These are phyloP conservation scores for Entosphenus tridentatus DNA, from an alignment of 2,113 vertebrate species.

Conservation along the genomic window DNA sequence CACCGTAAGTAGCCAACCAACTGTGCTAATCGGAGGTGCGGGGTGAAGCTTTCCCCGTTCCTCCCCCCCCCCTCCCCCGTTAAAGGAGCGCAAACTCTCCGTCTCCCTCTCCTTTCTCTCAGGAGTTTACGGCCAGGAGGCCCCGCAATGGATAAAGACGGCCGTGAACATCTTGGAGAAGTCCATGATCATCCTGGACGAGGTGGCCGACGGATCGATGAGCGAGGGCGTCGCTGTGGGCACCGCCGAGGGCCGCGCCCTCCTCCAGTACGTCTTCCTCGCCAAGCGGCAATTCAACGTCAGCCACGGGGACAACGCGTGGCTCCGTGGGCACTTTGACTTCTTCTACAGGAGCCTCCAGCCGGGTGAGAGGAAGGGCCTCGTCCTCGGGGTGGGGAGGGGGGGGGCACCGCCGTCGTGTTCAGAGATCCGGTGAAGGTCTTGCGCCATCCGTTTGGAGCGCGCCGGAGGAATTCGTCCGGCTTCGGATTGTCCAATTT, in stretches of 20 bases:
- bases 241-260: conserved; percentile 71
- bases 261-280: conserved; percentile 90
- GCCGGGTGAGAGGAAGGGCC: conserved; percentile 32
- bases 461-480: no score
- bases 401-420: no score
- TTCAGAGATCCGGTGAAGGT: no score
- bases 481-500: no score
- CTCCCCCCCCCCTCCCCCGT: no score
- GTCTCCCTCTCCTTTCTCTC: no score
- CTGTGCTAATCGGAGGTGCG: no score
- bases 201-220: conserved; percentile 71
- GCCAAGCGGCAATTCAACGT: conserved; percentile 80
- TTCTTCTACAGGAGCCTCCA: conserved; percentile 84
- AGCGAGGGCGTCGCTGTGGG: conserved; percentile 92
- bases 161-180: conserved; percentile 86
- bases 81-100: no score
- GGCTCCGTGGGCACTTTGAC: conserved; percentile 82
- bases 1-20: no score
- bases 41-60: no score
- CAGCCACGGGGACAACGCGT: conserved; percentile 69
- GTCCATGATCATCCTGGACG: conserved; percentile 59
- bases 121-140: conserved; percentile 78
- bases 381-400: no score
- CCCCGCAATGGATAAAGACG: conserved; percentile 87
- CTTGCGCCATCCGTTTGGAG: no score